Evolutionary conservation across 2,888 invertebrate genomes (phyloP).

Genomic region (Priocnemis perturbator): DNA sequence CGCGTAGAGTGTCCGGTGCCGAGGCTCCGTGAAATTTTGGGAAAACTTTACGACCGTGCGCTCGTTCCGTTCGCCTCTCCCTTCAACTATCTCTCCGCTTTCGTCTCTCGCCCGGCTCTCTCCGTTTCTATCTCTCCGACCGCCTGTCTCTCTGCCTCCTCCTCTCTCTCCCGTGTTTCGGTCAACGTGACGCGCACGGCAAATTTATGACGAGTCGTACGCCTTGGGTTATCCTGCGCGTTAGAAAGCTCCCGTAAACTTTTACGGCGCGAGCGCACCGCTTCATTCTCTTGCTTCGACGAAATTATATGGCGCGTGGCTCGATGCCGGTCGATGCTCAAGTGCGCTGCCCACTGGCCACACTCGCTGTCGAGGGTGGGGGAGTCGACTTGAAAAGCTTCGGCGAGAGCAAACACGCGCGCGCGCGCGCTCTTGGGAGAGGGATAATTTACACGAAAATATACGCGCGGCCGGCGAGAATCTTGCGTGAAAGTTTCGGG

Average conservation of each 20-base stretch:
- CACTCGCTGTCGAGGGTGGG: constrained; percentile 22
- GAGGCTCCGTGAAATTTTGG: constrained; percentile 11
- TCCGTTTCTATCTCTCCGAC: background rate
- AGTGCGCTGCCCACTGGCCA: constrained; percentile 14
- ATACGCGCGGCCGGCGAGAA: background rate
- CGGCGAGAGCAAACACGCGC: background rate
- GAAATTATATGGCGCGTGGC: constrained; percentile 69
- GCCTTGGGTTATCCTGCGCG: constrained; percentile 44
- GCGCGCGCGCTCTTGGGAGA: background rate
- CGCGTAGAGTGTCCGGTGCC: background rate
- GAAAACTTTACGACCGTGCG: constrained; percentile 14
- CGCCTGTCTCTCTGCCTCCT: background rate
- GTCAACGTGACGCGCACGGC: constrained; percentile 13
- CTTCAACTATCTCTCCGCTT: background rate
- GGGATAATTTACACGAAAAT: constrained; percentile 9
- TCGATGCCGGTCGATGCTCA: constrained; percentile 24
- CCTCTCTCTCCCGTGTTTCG: too few species aligned
- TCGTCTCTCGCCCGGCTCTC: background rate
- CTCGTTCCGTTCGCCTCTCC: too few species aligned
- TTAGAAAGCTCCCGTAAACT: constrained; percentile 54
- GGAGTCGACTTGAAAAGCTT: background rate
- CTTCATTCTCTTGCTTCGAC: constrained; percentile 8
- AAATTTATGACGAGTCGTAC: constrained; percentile 63
- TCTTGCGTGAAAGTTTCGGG: constrained; percentile 5
- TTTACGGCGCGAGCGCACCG: constrained; percentile 42